Percentiles rank a stretch among this genome's conserved stretches.
Evolutionary conservation across 2,888 invertebrate species (phyloP).

Genomic region (Silvanus unidentatus): DNA sequence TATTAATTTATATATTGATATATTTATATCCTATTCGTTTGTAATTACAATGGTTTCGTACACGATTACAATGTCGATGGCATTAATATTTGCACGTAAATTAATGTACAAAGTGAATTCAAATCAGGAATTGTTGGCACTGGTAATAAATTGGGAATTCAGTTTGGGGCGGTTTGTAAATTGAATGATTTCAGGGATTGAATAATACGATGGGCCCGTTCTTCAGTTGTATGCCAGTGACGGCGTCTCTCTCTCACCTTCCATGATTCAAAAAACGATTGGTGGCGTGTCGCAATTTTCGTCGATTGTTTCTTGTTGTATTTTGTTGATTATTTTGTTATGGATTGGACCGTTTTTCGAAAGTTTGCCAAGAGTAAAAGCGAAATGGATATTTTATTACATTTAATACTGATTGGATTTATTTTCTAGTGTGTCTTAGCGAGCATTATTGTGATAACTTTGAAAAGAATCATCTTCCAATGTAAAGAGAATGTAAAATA

Average conservation of each 20-base stretch:
- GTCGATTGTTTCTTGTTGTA: slow-evolving; percentile 59
- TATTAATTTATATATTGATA: no score
- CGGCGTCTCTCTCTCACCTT: slow-evolving; percentile 68
- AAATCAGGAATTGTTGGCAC: slow-evolving; percentile 70
- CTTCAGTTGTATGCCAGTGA: slow-evolving; percentile 66
- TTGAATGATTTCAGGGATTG: slow-evolving; percentile 54
- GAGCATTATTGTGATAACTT: slow-evolving; percentile 74
- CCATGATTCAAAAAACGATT: slow-evolving; percentile 76
- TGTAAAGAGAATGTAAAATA: slow-evolving; percentile 60
- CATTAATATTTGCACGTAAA: slow-evolving; percentile 70
- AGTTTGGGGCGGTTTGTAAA: background rate
- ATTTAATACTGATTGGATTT: background rate
- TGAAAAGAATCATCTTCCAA: slow-evolving; percentile 78
- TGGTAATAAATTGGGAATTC: slow-evolving; percentile 46
- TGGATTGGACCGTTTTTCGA: slow-evolving; percentile 71
- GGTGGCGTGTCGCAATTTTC: slow-evolving; percentile 71
- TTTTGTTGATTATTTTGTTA: slow-evolving; percentile 62
- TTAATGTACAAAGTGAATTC: slow-evolving; percentile 68
- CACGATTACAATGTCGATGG: slow-evolving; percentile 76
- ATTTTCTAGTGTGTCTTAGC: slow-evolving; percentile 65
- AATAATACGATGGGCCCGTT: slow-evolving; percentile 71
- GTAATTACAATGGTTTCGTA: slow-evolving; percentile 73
- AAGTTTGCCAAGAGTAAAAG: slow-evolving; percentile 61
- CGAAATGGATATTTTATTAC: background rate
- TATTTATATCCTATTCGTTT: no score